phyloP scores from a whole-genome alignment of 2,888 invertebrate species.

The Operophtera brumata region DNA sequence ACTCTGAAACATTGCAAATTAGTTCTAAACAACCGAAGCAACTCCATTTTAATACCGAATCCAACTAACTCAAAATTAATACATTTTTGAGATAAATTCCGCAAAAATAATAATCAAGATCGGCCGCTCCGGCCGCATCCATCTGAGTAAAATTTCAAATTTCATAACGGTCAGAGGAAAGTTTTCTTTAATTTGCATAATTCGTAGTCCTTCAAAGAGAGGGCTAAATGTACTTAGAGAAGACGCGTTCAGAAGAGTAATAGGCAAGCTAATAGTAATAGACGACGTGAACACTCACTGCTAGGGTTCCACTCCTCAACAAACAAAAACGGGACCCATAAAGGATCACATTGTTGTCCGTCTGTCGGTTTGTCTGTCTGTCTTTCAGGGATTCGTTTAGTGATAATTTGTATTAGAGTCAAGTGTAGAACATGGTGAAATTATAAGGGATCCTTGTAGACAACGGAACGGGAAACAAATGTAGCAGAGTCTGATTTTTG shows the following conservation, averaged over 20 bases:
- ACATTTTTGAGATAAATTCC: slow-evolving; percentile 27
- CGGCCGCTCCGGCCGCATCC: slow-evolving; percentile 25
- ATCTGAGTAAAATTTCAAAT: slow-evolving; percentile 37
- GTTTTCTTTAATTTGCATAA: slow-evolving; percentile 52
- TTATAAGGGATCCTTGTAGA: too few relatives aligned
- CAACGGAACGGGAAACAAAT: too few relatives aligned
- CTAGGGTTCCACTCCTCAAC: too few relatives aligned
- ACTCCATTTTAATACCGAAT: slow-evolving; percentile 31
- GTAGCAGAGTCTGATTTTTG: too few relatives aligned
- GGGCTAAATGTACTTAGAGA: slow-evolving; percentile 39
- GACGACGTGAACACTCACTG: too few relatives aligned
- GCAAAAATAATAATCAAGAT: slow-evolving; percentile 27
- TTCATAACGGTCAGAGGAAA: slow-evolving; percentile 45
- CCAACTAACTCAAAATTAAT: slow-evolving; percentile 31
- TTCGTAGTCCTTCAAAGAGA: slow-evolving; percentile 42
- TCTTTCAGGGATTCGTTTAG: too few relatives aligned
- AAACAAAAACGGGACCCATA: too few relatives aligned
- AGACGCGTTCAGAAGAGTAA: background rate
- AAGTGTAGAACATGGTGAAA: too few relatives aligned
- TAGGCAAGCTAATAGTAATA: background rate
- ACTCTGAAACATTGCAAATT: slow-evolving; percentile 7
- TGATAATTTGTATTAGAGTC: too few relatives aligned
- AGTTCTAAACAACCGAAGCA: slow-evolving; percentile 1
- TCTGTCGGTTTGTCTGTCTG: too few relatives aligned
- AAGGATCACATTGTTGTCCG: too few relatives aligned